Evolutionary conservation across 2,797 vertebrate genomes (phyloP).

Genomic region (Malurus leucopterus): DNA sequence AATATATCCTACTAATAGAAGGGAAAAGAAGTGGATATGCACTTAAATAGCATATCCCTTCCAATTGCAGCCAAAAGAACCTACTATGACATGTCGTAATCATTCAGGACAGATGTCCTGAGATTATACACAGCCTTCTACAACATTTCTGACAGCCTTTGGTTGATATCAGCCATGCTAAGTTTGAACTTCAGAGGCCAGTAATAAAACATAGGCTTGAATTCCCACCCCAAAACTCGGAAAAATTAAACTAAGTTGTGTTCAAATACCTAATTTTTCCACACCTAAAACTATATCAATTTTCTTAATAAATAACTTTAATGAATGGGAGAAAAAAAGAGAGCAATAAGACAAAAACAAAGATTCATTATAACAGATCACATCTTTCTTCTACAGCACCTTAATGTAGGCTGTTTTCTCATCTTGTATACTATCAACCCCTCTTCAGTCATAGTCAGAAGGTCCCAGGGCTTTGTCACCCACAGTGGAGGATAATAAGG

Average conservation of each 20-base stretch:
- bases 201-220: background rate
- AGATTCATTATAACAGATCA: background rate
- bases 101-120: background rate
- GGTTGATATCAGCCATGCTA: background rate
- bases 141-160: background rate
- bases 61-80: background rate
- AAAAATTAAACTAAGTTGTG: background rate
- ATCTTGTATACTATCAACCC: background rate
- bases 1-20: background rate
- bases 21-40: background rate
- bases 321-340: background rate
- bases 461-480: background rate
- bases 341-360: background rate
- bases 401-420: background rate
- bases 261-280: background rate
- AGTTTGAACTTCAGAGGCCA: background rate
- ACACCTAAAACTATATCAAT: background rate
- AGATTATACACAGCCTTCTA: background rate
- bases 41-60: constrained; percentile 3
- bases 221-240: background rate
- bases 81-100: background rate
- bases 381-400: background rate
- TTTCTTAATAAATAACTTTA: background rate
- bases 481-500: background rate
- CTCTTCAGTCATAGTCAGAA: background rate